Evolutionary conservation across 2,888 invertebrate species (phyloP).

Genomic region (Stegophylla sp.): DNA sequence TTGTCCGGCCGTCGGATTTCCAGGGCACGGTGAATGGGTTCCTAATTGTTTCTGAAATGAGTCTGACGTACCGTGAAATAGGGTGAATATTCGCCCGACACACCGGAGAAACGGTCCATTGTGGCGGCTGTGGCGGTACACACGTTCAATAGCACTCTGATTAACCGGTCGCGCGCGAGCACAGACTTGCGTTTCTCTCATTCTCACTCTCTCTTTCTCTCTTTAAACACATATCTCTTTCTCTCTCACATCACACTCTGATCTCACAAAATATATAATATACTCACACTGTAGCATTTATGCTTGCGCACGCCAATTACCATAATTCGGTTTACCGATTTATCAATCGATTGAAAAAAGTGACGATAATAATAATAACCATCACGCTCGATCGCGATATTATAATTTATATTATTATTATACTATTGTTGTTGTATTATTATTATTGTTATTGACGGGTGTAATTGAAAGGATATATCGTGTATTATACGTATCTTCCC

Average conservation of each 20-base stretch:
- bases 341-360: neutral
- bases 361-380: too few species aligned
- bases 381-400: neutral
- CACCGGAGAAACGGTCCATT: slow-evolving; percentile 49
- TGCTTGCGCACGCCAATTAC: slow-evolving; percentile 38
- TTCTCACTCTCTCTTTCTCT: neutral
- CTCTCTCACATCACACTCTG: neutral
- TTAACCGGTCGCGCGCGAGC: slow-evolving; percentile 51
- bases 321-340: slow-evolving; percentile 25
- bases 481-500: too few species aligned
- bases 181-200: neutral
- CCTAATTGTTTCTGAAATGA: slow-evolving; percentile 59
- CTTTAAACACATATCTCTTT: neutral
- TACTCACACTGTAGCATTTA: neutral
- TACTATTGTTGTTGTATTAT: neutral
- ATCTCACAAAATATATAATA: too few species aligned
- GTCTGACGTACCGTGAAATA: slow-evolving; percentile 58
- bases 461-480: slow-evolving; percentile 36
- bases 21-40: slow-evolving; percentile 55
- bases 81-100: slow-evolving; percentile 47
- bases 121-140: slow-evolving; percentile 33
- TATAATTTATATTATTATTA: neutral
- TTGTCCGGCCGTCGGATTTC: slow-evolving; percentile 55
- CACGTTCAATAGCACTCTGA: slow-evolving; percentile 57
- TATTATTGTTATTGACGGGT: slow-evolving; percentile 35